Base-by-base conservation (phyloP, 2,888 invertebrate genomes). In the Diachrysia chrysitis region DNA sequence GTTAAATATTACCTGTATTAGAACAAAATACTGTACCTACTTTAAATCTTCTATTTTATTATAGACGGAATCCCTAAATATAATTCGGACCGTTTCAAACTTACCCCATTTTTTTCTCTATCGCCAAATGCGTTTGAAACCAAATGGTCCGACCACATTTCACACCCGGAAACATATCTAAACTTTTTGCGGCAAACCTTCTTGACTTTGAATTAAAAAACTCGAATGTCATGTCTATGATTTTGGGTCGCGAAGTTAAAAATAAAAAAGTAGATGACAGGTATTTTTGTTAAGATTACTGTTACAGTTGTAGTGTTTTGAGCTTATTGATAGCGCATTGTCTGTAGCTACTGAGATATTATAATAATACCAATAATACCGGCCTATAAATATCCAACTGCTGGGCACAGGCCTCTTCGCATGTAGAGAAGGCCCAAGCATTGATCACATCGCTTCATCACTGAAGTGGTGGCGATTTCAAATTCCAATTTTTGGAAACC, bases 141-240 rank as follows among this genome's bases (percentile, higher is more conserved):
- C 89, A 90, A 93, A 93, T 90, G 92, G 87, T 87, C 83, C 88
- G 83, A 86, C 89, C 92, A 92, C 91, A 93, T 93, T 93, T 94
- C 90, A 93, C 92, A 92, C 92, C 92, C 92, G 94, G 92, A 93
- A 94, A 93, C 84, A 88, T 86, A 87, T 89, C 87, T 72, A 85
- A 87, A 86, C 83, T 91, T 92, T 93, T 93, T 91, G 87, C 85
- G 81, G 76, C 74, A 68, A 80, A 82, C 83, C 78, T 78, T 76
- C 64, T 46, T 61, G 58, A 60, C 57, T 73, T 77, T 73, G 77
- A 76, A 78, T 83, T 79, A 59, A 60, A 78, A 73, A 76, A 72
- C n/a, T 63, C 69, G 76, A 78, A 80, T 73, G 67, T 62, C 65
- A 1, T 55, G n/a, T n/a, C n/a, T 32, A 56, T 70, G 54, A 62